Evolutionary conservation across 2,888 invertebrate genomes (phyloP).

Genomic region (Elmis aenea): DNA sequence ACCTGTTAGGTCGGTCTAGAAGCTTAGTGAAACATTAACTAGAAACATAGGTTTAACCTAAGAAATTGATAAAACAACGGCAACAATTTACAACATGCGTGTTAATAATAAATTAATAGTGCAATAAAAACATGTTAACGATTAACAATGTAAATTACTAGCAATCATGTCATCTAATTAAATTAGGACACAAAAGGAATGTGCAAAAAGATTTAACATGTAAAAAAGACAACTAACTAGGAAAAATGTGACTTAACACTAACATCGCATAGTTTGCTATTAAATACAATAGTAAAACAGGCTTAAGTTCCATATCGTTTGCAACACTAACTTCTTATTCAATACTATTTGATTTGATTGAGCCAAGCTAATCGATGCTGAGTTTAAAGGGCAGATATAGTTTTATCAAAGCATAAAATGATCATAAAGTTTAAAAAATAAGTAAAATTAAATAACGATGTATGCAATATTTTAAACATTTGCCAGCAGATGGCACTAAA

Average conservation of each 20-base stretch:
- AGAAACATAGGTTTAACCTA: not conserved
- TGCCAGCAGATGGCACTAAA: too few relatives aligned
- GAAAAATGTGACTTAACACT: conserved; percentile 21
- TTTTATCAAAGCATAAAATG: too few relatives aligned
- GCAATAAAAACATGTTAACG: conserved; percentile 9
- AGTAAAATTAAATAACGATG: too few relatives aligned
- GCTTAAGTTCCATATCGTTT: too few relatives aligned
- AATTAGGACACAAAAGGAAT: conserved; percentile 36
- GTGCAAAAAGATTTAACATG: conserved; percentile 29
- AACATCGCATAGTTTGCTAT: not conserved
- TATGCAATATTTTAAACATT: too few relatives aligned
- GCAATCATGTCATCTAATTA: conserved; percentile 17
- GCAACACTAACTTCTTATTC: too few relatives aligned
- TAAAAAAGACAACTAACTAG: conserved; percentile 22
- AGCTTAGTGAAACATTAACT: too few relatives aligned
- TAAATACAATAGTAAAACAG: not conserved
- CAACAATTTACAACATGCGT: not conserved
- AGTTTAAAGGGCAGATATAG: too few relatives aligned
- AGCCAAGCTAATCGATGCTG: too few relatives aligned
- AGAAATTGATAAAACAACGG: not conserved
- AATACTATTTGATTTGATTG: too few relatives aligned
- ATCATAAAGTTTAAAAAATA: too few relatives aligned
- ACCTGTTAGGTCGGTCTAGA: too few relatives aligned
- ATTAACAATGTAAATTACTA: conserved; percentile 21
- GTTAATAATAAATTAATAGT: not conserved